Evolutionary conservation across 2,888 invertebrate species (phyloP).

Genomic region (Metallyticus violacea): DNA sequence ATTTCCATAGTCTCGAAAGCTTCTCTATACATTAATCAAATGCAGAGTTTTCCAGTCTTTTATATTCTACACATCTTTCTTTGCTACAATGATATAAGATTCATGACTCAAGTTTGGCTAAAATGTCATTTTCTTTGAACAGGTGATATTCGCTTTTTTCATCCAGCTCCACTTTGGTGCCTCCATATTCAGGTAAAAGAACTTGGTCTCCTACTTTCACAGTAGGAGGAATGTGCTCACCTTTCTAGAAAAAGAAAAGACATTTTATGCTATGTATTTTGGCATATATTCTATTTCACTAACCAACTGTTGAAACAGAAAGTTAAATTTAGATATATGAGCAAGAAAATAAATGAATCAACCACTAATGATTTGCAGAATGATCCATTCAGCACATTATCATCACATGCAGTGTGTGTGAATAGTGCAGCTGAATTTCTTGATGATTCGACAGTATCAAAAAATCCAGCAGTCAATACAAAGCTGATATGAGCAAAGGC

Average conservation of each 20-base stretch:
- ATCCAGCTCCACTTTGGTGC: conserved; percentile 87
- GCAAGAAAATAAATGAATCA: too few species aligned
- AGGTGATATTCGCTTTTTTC: conserved; percentile 90
- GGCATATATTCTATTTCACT: too few species aligned
- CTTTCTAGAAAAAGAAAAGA: conserved; percentile 65
- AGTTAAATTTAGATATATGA: too few species aligned
- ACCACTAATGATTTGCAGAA: too few species aligned
- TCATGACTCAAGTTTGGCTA: conserved; percentile 71
- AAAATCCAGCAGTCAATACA: too few species aligned
- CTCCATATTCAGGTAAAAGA: conserved; percentile 96
- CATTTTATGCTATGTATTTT: too few species aligned
- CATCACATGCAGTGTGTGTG: too few species aligned
- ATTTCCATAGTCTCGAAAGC: neutral
- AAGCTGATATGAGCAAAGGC: too few species aligned
- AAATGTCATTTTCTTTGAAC: conserved; percentile 92
- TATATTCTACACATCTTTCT: neutral
- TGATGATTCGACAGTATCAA: too few species aligned
- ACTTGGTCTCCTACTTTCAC: conserved; percentile 93
- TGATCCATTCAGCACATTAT: too few species aligned
- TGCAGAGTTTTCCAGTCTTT: neutral
- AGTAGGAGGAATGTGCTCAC: conserved; percentile 72
- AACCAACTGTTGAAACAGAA: too few species aligned
- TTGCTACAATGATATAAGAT: neutral
- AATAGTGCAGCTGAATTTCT: too few species aligned
- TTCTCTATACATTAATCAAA: neutral